Base-by-base conservation (phyloP, 2,888 invertebrate genomes). In the Noctua janthina region DNA sequence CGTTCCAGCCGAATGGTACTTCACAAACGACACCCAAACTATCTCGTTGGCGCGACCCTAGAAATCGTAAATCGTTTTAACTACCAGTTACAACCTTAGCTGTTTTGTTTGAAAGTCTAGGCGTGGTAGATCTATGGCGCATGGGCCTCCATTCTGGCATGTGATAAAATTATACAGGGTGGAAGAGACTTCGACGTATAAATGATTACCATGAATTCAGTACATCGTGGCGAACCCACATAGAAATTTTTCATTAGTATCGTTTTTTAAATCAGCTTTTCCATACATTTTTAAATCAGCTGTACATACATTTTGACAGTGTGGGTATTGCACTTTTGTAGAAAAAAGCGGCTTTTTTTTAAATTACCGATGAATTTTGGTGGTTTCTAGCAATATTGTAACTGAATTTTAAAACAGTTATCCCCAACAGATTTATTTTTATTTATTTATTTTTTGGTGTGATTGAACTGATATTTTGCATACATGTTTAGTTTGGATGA, bases 1-100 rank as follows among this genome's bases (percentile, higher is more conserved):
- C 0, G 97, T 97, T 70, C 97, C 97, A 64, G 98, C 98, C 3
- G 98, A 98, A 95, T 98, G 98, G 93, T 98, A 98, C 94, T 98
- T 98, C 90, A 98, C 98, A 93, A 98, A 98, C 49, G 98, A 98
- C 87, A 98, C 97, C 98, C 98, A 98, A 49, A 98, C 98, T 82
- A 98, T 98, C 95, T 98, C 98, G 91, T 98, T 98, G 11, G 97
- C 96, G 76, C 98, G 98, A 51, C 98, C 98, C 95, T 98, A 86
- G 59, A 82, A 88, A 88, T 66, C 87, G 79, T 87, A 79, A 87
- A 85, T 89, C 81, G 80, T 81, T 86, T 88, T 89, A 85, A 89
- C 76, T 86, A 81, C 84, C 87, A 81, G 76, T 79, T 74, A 71
- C 73, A 68, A 78, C 75, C 69, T 70, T 79, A 75, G 74, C 59